Percentiles rank a stretch among this genome's conserved stretches.
These are phyloP conservation scores for Phaonia tiefii DNA, from an alignment of 2,888 invertebrate species.

Conservation along the genomic window DNA sequence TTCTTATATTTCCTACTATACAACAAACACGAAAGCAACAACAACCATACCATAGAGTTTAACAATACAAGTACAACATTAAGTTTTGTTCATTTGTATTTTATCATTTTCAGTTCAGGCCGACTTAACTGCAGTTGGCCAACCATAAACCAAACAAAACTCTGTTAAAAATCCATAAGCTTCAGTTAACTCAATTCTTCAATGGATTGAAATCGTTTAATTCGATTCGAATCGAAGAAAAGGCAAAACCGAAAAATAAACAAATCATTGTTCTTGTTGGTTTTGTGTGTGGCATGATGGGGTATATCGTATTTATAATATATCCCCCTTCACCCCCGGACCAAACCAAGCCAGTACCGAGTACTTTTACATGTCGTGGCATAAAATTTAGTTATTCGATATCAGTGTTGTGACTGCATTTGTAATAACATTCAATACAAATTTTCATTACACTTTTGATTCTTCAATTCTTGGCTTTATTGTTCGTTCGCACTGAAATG, in stretches of 20 bases:
- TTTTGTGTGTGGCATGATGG: slow-evolving; percentile 3
- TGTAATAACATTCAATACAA: slow-evolving; percentile 48
- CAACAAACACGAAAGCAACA: slow-evolving; percentile 4
- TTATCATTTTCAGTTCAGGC: not conserved
- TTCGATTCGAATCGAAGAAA: no score
- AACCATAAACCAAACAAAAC: slow-evolving; percentile 41
- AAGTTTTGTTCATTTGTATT: slow-evolving; percentile 22
- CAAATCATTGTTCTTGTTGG: slow-evolving; percentile 21
- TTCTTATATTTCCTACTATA: no score
- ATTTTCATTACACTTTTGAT: slow-evolving; percentile 52
- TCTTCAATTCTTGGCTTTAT: slow-evolving; percentile 36
- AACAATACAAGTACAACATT: slow-evolving; percentile 19
- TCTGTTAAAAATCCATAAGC: slow-evolving; percentile 60
- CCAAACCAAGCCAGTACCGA: no score
- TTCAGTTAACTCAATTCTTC: slow-evolving; percentile 34
- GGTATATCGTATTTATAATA: not conserved
- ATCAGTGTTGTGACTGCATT: slow-evolving; percentile 29
- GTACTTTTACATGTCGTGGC: no score
- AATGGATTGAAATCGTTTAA: slow-evolving; percentile 16
- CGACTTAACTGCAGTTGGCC: no score
- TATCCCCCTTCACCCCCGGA: no score
- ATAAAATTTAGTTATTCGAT: slow-evolving; percentile 9
- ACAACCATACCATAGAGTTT: not conserved
- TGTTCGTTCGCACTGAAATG: slow-evolving; percentile 25
- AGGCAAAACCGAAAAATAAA: slow-evolving; percentile 17